phyloP scores from a whole-genome alignment of 2,888 invertebrate species.

The Sarcophaga carnaria region DNA sequence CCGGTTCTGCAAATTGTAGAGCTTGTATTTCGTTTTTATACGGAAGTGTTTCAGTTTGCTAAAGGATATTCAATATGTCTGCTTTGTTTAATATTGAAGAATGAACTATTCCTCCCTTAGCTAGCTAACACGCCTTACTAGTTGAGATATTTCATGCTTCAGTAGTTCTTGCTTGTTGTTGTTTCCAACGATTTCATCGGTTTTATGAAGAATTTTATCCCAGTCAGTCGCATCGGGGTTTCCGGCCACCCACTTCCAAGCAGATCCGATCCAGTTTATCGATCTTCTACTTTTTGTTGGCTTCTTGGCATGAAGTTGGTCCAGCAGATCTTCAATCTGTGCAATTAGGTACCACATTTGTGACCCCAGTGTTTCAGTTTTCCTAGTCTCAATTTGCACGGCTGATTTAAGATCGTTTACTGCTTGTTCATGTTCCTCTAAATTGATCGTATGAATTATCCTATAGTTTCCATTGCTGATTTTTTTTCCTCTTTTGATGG shows the following conservation, averaged over 20 bases:
- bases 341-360: slow-evolving; percentile 53
- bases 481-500: too few species aligned
- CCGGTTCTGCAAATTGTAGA: slow-evolving; percentile 68
- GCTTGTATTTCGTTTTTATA: slow-evolving; percentile 68
- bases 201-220: too few species aligned
- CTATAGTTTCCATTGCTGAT: too few species aligned
- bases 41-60: slow-evolving; percentile 66
- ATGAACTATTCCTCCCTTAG: slow-evolving; percentile 65
- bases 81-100: slow-evolving; percentile 65
- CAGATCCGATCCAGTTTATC: slow-evolving; percentile 25
- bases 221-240: too few species aligned
- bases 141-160: slow-evolving; percentile 57
- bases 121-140: slow-evolving; percentile 49
- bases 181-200: too few species aligned
- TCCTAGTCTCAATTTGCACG: background rate
- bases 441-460: too few species aligned
- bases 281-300: slow-evolving; percentile 14
- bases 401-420: background rate
- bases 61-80: slow-evolving; percentile 63
- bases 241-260: too few species aligned
- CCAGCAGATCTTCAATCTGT: slow-evolving; percentile 48
- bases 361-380: slow-evolving; percentile 10
- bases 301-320: slow-evolving; percentile 38
- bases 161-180: slow-evolving; percentile 22
- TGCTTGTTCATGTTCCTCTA: too few species aligned